Evolutionary conservation across 1,140 invertebrate genomes (phyloP).

Genomic region (Watersipora subatra): DNA sequence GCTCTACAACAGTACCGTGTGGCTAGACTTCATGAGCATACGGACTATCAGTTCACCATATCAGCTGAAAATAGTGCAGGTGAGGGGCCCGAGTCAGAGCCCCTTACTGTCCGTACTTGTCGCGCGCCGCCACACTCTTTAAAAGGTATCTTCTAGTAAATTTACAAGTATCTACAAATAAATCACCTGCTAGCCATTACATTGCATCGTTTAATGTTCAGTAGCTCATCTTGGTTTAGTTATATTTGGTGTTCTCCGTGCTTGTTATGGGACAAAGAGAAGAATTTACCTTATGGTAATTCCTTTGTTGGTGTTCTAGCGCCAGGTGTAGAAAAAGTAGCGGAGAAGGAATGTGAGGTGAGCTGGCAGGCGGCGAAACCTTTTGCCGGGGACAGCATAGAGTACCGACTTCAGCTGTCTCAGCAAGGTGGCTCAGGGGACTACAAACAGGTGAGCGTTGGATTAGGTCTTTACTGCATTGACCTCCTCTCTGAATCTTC

Average conservation of each 20-base stretch:
- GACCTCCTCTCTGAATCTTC: too few relatives aligned
- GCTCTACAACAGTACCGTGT: conserved; percentile 61
- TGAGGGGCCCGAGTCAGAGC: conserved; percentile 58
- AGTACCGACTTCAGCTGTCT: conserved; percentile 51
- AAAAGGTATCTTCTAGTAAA: conserved; percentile 46
- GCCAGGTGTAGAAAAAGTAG: conserved; percentile 46
- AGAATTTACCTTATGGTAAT: too few relatives aligned
- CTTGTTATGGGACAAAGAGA: too few relatives aligned
- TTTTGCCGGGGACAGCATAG: conserved; percentile 48
- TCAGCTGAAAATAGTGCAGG: conserved; percentile 68
- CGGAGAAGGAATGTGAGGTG: conserved; percentile 39
- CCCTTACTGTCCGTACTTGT: conserved; percentile 53
- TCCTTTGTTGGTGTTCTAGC: conserved; percentile 37
- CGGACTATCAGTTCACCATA: conserved; percentile 64
- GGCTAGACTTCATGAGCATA: conserved; percentile 62
- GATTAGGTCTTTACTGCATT: too few relatives aligned
- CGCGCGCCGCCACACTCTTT: conserved; percentile 61
- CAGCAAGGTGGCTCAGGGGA: conserved; percentile 41
- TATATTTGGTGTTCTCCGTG: too few relatives aligned
- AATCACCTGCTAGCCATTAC: neutral
- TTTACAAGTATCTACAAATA: neutral
- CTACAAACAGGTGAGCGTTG: conserved; percentile 51
- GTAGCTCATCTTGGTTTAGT: too few relatives aligned
- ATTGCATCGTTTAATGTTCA: too few relatives aligned
- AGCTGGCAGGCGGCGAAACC: conserved; percentile 46